phyloP scores from a whole-genome alignment of 2,888 invertebrate species.

The Sisyra nigra region DNA sequence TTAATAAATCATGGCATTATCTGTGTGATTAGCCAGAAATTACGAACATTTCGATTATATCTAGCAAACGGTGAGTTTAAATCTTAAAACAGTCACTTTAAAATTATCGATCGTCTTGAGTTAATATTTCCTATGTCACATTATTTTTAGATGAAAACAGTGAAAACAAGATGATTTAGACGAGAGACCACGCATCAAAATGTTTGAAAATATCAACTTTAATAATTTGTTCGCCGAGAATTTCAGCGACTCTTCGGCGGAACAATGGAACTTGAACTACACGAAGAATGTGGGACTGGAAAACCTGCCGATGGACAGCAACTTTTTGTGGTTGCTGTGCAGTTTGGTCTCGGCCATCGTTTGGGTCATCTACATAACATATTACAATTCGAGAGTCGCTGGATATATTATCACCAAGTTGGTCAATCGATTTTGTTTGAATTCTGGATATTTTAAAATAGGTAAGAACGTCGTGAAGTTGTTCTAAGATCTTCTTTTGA shows the following conservation, averaged over 20 bases:
- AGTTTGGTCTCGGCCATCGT: slow-evolving; percentile 68
- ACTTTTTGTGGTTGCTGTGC: slow-evolving; percentile 57
- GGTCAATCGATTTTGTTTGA: slow-evolving; percentile 71
- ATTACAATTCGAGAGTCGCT: slow-evolving; percentile 85
- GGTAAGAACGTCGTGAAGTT: slow-evolving; percentile 43
- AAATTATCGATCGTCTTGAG: no score
- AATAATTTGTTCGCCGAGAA: background rate
- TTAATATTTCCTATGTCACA: no score
- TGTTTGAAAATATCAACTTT: background rate
- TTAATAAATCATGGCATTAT: no score
- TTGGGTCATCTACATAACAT: slow-evolving; percentile 89
- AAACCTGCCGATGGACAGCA: slow-evolving; percentile 62
- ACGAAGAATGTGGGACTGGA: slow-evolving; percentile 30
- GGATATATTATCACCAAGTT: slow-evolving; percentile 82
- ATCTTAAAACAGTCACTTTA: no score
- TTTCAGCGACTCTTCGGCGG: slow-evolving; percentile 2
- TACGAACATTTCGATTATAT: no score
- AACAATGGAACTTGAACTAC: slow-evolving; percentile 1
- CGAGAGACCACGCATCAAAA: background rate
- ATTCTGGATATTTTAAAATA: slow-evolving; percentile 77
- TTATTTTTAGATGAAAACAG: no score
- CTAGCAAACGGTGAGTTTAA: no score
- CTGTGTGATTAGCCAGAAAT: no score
- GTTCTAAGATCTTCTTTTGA: background rate
- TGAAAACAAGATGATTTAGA: no score